phyloP scores from a whole-genome alignment of 53 echinoderm and acorn worm genomes.

The Arbacia lixula region DNA sequence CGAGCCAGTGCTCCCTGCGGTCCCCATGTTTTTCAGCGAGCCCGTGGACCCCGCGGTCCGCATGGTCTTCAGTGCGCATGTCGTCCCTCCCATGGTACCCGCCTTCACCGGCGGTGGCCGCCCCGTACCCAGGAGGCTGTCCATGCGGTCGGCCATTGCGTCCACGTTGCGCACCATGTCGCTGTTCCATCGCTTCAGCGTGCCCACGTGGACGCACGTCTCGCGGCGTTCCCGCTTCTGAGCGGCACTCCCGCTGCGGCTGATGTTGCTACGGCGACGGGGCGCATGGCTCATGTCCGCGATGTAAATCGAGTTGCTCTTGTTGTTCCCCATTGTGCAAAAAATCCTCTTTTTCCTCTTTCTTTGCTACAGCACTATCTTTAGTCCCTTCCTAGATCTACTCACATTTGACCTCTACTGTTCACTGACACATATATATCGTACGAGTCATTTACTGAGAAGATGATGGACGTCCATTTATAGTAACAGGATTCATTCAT shows the following conservation, averaged over 20 bases:
- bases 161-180: constrained; percentile 18
- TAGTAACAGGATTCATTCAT: no score
- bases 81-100: not conserved
- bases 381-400: no score
- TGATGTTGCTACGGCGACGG: not conserved
- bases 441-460: no score
- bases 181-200: not conserved
- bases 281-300: constrained; percentile 22
- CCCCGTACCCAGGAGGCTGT: constrained; percentile 30
- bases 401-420: no score
- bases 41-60: not conserved
- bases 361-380: no score
- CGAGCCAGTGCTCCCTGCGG: not conserved
- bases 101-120: not conserved
- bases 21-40: not conserved
- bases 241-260: not conserved
- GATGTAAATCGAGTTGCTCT: constrained; percentile 1
- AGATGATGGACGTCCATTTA: no score
- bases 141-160: constrained; percentile 44
- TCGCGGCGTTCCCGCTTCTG: constrained; percentile 20
- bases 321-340: constrained; percentile 31
- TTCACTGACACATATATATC: no score
- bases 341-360: no score
- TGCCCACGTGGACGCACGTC: constrained; percentile 48
- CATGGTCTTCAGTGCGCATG: not conserved